phyloP scores from a whole-genome alignment of 1,140 invertebrate species.

The Frieseomelitta varia region DNA sequence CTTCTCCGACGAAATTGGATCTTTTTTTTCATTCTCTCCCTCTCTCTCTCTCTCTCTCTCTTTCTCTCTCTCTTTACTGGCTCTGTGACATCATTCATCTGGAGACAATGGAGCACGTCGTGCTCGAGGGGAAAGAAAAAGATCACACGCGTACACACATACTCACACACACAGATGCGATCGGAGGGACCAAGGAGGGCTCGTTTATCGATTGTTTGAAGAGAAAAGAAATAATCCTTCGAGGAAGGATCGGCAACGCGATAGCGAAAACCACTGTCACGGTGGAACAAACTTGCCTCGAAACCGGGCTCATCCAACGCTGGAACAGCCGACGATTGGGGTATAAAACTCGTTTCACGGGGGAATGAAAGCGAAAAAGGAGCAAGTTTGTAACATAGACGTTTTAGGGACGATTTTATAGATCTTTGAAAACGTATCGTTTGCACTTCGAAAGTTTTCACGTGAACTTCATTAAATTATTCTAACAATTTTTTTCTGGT shows the following conservation, averaged over 20 bases:
- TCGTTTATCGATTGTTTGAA: conserved; percentile 35
- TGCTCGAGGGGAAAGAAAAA: not conserved
- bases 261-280: not conserved
- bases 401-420: no score
- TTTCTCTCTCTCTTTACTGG: not conserved
- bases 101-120: conserved; percentile 38
- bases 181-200: not conserved
- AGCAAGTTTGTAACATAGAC: no score
- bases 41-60: conserved; percentile 41
- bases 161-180: not conserved
- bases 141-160: no score
- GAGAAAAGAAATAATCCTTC: not conserved
- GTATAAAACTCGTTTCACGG: no score
- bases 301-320: no score
- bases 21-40: conserved; percentile 18
- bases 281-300: no score
- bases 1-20: conserved; percentile 51
- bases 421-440: no score
- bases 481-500: no score
- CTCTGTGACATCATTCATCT: conserved; percentile 55
- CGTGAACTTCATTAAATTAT: no score
- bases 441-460: no score
- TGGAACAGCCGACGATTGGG: no score
- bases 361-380: no score
- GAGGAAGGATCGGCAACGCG: not conserved